Evolutionary conservation across 2,797 vertebrate genomes (phyloP).

Genomic region (Chelidonichthys spinosus): DNA sequence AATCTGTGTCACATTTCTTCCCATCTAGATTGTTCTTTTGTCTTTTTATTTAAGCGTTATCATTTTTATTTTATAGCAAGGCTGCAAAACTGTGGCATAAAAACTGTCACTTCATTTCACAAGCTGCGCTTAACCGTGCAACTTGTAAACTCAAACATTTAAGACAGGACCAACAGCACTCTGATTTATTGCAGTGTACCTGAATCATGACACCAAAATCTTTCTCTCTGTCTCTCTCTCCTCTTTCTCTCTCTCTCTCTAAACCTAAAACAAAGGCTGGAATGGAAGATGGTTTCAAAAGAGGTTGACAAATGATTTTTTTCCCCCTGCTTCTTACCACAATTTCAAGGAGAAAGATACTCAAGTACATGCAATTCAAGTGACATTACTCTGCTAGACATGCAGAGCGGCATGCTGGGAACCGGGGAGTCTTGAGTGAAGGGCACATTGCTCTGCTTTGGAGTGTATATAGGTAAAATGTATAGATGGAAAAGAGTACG

Average conservation of each 20-base stretch:
- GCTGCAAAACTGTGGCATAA: not conserved
- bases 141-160: not conserved
- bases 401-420: not conserved
- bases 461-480: not conserved
- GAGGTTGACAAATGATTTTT: not conserved
- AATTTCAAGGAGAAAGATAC: conserved; percentile 3
- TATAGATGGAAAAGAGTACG: too few species aligned
- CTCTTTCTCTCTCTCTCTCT: not conserved
- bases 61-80: conserved; percentile 8
- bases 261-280: conserved; percentile 4
- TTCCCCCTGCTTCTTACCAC: not conserved
- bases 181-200: not conserved
- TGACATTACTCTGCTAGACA: not conserved
- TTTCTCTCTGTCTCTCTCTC: not conserved
- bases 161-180: not conserved
- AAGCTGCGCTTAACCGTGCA: not conserved
- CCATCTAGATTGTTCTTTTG: not conserved
- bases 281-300: not conserved
- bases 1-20: not conserved
- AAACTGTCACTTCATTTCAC: conserved; percentile 3
- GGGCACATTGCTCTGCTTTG: not conserved
- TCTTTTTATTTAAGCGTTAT: conserved; percentile 3
- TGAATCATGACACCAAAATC: not conserved
- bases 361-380: not conserved
- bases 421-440: not conserved